phyloP scores from a whole-genome alignment of 2,797 vertebrate genomes.

The Poecile montanus region DNA sequence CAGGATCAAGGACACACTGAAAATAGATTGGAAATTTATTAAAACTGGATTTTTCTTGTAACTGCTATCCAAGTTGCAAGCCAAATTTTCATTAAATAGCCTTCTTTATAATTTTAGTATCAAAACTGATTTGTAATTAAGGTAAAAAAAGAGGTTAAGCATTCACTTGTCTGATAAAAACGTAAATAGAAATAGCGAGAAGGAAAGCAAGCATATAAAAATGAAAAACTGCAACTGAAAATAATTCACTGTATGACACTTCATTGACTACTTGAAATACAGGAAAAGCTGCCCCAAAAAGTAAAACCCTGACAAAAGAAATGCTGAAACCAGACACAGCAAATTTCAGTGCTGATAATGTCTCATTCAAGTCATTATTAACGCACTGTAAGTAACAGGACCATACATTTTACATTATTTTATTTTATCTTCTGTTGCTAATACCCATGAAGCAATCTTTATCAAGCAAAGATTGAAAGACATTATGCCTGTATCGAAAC shows the following conservation, averaged over 20 bases:
- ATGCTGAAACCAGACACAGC: not conserved
- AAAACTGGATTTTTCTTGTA: not conserved
- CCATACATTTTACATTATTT: not conserved
- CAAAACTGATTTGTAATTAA: not conserved
- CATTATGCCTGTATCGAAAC: not conserved
- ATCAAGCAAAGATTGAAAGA: not conserved
- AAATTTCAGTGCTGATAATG: not conserved
- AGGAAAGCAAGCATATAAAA: not conserved
- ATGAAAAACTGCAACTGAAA: not conserved
- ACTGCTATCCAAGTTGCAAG: not conserved
- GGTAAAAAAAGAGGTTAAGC: not conserved
- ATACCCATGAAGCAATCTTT: not conserved
- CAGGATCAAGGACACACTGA: not conserved
- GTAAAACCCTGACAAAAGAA: not conserved
- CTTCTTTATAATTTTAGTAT: not conserved
- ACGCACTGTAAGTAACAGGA: not conserved
- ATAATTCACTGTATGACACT: not conserved
- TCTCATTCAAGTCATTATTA: not conserved
- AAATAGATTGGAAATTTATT: not conserved
- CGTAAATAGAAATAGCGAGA: not conserved
- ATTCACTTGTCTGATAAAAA: not conserved
- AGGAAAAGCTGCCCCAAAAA: not conserved
- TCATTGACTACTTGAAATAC: not conserved
- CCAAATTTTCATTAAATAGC: not conserved
- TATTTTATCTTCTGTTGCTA: not conserved